Base-by-base conservation (phyloP, 2,888 invertebrate species). In the Oxyteleia sp. region DNA sequence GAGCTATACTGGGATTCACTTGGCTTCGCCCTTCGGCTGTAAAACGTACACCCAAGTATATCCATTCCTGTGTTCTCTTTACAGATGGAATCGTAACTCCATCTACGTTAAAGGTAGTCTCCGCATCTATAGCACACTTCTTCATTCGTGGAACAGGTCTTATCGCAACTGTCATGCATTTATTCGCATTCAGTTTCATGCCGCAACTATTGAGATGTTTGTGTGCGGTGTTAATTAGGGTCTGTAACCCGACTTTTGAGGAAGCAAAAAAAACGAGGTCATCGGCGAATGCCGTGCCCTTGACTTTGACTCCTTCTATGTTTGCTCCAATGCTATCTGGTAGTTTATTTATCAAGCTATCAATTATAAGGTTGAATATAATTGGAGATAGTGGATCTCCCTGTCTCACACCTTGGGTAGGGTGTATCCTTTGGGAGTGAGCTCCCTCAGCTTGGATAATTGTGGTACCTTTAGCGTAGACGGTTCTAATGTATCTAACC, bases 131-230 rank as follows among this genome's bases (percentile, higher is more conserved):
- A 0, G 61, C 66, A 4, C 63, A 53, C 15, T 80, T 75, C 47
- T 80, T 84, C 7, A 61, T n/a, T n/a, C 53, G 66, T 0, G 91
- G 89, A 16, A 90, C 86, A 7, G n/a, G 55, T 11, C 32, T 47
- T 75, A 90, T 84, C 1, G 91, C 88, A 0, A 91, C 51, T 0
- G 89, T 87, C 0, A 85, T 80, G 79, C 89, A 87, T 86, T 92
- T 93, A 51, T 29, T 85, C 26, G 63, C 38, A 78, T 86, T 89
- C 3, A 82, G 68, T 51, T 90, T 86, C 68, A 90, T 47, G 16
- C 89, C 87, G 41, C 87, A 84, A 0, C 4, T 23, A 4, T 4
- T 7, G 8, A 90, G 66, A 29, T 85, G 87, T 5, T 38, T 51
- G 4, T 43, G 55, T 0, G 53, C 13, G 0, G 8, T 13, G 43